Evolutionary conservation across 2,888 invertebrate genomes (phyloP).

Genomic region (Neuroscelio doddi): DNA sequence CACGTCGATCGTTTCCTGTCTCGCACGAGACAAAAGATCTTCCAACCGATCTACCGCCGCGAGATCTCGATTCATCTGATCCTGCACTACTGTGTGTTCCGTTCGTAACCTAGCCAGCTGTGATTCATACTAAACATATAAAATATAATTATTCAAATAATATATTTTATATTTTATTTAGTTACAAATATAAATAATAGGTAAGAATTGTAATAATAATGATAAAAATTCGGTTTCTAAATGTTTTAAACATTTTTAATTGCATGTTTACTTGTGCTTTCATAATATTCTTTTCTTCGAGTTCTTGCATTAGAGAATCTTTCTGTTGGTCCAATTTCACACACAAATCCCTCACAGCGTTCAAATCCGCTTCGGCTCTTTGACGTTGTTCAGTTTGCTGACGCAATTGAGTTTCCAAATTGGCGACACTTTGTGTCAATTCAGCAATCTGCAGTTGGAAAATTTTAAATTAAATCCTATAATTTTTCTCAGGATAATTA

Average conservation of each 20-base stretch:
- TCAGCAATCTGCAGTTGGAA: slow-evolving; percentile 71
- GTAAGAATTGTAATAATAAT: background rate
- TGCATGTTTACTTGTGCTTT: slow-evolving; percentile 72
- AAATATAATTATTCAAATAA: too few species aligned
- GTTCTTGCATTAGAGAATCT: slow-evolving; percentile 76
- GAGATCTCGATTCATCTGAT: slow-evolving; percentile 71
- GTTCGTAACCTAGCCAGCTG: slow-evolving; percentile 73
- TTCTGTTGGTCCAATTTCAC: slow-evolving; percentile 80
- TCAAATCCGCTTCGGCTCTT: slow-evolving; percentile 77
- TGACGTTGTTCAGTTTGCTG: slow-evolving; percentile 76
- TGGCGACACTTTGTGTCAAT: slow-evolving; percentile 73
- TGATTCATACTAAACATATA: slow-evolving; percentile 71
- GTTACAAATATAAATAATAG: background rate
- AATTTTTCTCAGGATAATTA: background rate
- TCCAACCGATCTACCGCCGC: slow-evolving; percentile 75
- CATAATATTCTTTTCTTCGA: slow-evolving; percentile 73
- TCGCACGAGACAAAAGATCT: slow-evolving; percentile 74
- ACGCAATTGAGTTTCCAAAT: slow-evolving; percentile 79
- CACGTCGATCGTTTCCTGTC: slow-evolving; percentile 77
- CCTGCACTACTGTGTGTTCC: slow-evolving; percentile 71
- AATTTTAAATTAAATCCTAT: background rate
- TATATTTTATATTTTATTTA: too few species aligned
- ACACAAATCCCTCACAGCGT: slow-evolving; percentile 76
- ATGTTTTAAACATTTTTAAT: too few species aligned
- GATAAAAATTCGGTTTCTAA: slow-evolving; percentile 4